Base-by-base conservation (phyloP, 2,888 invertebrate genomes). In the Amphipyra berbera region DNA sequence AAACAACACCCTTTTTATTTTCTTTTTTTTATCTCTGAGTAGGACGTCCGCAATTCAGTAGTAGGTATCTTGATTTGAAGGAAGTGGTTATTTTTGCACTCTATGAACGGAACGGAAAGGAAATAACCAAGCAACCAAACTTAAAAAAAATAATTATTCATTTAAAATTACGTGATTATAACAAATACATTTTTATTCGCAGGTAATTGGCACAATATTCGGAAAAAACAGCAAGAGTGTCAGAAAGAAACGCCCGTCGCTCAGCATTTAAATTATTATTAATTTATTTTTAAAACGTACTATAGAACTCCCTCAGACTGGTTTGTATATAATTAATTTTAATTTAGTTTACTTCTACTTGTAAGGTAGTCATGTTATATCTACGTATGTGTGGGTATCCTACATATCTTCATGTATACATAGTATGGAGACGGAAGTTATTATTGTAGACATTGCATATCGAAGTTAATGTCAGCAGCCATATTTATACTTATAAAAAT, bases 221-320 rank as follows among this genome's bases (percentile, higher is more conserved):
- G 97, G 97, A 45, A 97, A 97, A 91, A 97, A 97, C 89, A 97
- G 96, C 81, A 97, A 97, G 86, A 96, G 96, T 73, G 97, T 97
- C 79, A 93, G 97, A 76, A 97, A 97, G 94, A 97, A 97, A 93
- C 95, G 97, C 81, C 97, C 97, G 30, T 97, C 97, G 42, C 95
- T 97, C 77, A 97, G 97, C 89, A 97, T 97, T 95, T 97, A 95
- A 96, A 62, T 60, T 67, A 73, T 73, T 70, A 66, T 74, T 54
- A 76, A 80, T 76, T 76, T 69, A 76, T 78, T 81, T 48, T 75
- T 78, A 74, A 79, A 74, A 63, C 63, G 67, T 84, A 85, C 49
- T 64, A 77, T 77, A 75, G 78, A 79, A 82, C 84, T 82, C 76
- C 80, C 82, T 88, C 89, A 88, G 93, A 93, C 93, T 93, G 93